Conservation (phyloP, 2,888 invertebrate genomes). For the Ophonus ardosiacus region DNA sequence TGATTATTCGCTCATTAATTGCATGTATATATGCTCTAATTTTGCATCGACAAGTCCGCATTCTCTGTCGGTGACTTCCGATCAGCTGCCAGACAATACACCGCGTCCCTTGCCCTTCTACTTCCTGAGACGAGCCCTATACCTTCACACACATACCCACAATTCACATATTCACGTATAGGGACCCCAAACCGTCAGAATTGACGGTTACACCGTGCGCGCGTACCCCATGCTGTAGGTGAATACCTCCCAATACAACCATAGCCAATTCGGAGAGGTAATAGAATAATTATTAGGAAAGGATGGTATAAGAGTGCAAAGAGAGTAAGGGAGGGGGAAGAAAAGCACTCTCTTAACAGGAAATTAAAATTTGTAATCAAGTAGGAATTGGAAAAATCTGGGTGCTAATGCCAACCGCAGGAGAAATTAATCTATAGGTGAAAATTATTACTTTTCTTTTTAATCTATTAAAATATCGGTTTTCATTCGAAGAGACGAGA, state of each 20-base stretch:
- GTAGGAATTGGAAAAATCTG: too few species aligned
- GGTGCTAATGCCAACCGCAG: too few species aligned
- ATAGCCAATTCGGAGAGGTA: not conserved
- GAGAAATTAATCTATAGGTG: too few species aligned
- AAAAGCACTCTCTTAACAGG: too few species aligned
- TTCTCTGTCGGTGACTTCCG: slow-evolving; percentile 36
- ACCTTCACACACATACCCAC: slow-evolving; percentile 1
- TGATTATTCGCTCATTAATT: not conserved
- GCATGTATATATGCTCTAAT: not conserved
- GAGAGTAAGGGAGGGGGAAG: too few species aligned
- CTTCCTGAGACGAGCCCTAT: slow-evolving; percentile 27
- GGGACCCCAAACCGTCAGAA: slow-evolving; percentile 22
- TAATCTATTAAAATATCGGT: too few species aligned
- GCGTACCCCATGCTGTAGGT: not conserved
- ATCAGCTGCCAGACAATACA: slow-evolving; percentile 39
- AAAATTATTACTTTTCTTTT: too few species aligned
- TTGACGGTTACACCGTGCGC: not conserved
- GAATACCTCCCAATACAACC: not conserved
- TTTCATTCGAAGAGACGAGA: too few species aligned
- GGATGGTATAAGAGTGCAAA: too few species aligned
- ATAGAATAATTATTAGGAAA: not conserved
- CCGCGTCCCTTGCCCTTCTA: slow-evolving; percentile 7
- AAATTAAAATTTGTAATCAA: too few species aligned
- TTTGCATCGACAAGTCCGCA: not conserved
- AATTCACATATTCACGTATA: not conserved